Conservation (phyloP, 2,888 invertebrate genomes). For the Tricholauxania praeusta region DNA sequence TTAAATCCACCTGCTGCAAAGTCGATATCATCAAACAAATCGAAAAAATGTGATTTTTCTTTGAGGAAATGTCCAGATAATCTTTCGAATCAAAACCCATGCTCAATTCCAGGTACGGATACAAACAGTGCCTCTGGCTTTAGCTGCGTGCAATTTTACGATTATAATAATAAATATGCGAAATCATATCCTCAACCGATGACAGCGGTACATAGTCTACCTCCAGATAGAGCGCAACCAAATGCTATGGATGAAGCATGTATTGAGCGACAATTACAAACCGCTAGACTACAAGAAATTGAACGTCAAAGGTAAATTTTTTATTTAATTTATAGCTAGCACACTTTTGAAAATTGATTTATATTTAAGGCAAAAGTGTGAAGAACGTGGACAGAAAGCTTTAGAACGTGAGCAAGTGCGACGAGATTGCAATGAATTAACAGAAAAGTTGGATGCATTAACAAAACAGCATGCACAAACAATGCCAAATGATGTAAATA, state of each 20-base stretch:
- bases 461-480: slow-evolving; percentile 60
- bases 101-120: slow-evolving; percentile 32
- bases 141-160: slow-evolving; percentile 67
- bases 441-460: slow-evolving; percentile 69
- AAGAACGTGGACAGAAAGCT: slow-evolving; percentile 69
- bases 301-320: slow-evolving; percentile 52
- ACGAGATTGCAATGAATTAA: slow-evolving; percentile 69
- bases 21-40: background rate
- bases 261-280: slow-evolving; percentile 53
- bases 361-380: slow-evolving; percentile 55
- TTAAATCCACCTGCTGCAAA: no score
- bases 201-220: slow-evolving; percentile 61
- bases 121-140: slow-evolving; percentile 22
- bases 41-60: slow-evolving; percentile 3
- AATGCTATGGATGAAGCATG: slow-evolving; percentile 62
- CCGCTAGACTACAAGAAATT: slow-evolving; percentile 53
- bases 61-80: slow-evolving; percentile 38
- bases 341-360: slow-evolving; percentile 20
- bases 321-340: background rate
- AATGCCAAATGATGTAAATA: slow-evolving; percentile 57
- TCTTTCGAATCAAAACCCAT: slow-evolving; percentile 13
- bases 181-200: slow-evolving; percentile 62
- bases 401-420: slow-evolving; percentile 69
- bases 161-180: slow-evolving; percentile 68
- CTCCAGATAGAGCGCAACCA: slow-evolving; percentile 48